These are phyloP conservation scores for Acestrorhynchus altus DNA, from an alignment of 2,797 vertebrate genomes.

Conservation along the genomic window DNA sequence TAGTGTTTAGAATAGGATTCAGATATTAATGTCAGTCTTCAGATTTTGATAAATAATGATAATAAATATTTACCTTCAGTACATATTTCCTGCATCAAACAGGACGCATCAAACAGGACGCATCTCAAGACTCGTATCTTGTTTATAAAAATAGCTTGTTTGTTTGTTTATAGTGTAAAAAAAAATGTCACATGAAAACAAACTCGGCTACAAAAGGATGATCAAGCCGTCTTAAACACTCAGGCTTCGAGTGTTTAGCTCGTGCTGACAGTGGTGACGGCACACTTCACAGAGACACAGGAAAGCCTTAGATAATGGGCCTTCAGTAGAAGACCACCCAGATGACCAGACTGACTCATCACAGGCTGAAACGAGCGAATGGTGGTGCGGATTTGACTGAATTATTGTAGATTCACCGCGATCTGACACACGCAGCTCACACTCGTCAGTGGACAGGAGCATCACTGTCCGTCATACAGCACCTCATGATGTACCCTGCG, in stretches of 20 bases:
- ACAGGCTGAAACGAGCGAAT: too few relatives aligned
- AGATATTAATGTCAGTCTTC: too few relatives aligned
- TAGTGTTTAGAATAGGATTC: too few relatives aligned
- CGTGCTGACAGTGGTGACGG: neutral
- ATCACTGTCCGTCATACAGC: neutral
- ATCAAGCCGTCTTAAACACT: neutral
- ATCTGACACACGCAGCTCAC: too few relatives aligned
- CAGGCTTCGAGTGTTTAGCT: neutral
- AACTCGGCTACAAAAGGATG: neutral
- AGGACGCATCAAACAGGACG: too few relatives aligned
- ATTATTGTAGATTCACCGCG: neutral
- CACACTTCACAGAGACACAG: neutral
- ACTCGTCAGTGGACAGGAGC: neutral
- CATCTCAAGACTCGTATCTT: too few relatives aligned
- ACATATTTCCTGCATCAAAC: too few relatives aligned
- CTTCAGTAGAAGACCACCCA: neutral
- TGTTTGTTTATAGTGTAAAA: neutral
- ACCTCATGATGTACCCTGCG: neutral
- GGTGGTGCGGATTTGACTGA: neutral
- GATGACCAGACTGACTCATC: neutral
- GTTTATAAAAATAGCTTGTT: neutral
- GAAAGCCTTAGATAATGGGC: neutral
- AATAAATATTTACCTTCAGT: too few relatives aligned
- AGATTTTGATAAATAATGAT: too few relatives aligned
- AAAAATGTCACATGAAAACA: neutral